Base-by-base conservation (phyloP, 2,797 vertebrate species). In the Thalassophryne amazonica region DNA sequence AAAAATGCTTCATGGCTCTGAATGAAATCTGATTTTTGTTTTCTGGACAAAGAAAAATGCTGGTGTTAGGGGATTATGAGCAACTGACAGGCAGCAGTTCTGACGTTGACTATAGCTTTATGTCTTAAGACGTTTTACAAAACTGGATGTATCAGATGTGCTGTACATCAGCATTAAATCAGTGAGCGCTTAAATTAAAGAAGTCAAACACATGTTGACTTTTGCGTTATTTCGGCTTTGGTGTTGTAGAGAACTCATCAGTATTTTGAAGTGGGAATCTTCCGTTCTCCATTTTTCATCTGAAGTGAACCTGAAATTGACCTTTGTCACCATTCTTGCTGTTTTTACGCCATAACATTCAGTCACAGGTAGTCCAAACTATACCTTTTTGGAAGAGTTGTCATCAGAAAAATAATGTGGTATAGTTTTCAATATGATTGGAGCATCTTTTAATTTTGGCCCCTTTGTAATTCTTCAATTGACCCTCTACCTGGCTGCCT, bases 111-210 rank as follows among this genome's bases (percentile, higher is more conserved):
- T 37, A 32, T 38, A 73, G 81, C 69, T 69, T 80, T 72, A 78
- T 68, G 77, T 90, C 84, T 88, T 83, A 78, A 6, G 27, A 54
- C 64, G 62, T 84, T 78, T 80, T 69, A 74, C 51, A 67, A 47
- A 57, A 77, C 39, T 16, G 47, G 64, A 74, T 79, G 75, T 55
- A 76, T 83, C 76, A 57, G 72, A 22, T 57, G 47, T 79, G 70
- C 53, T 76, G 73, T 56, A 66, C 59, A 65, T 81, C 61, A 35
- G 60, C 51, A 64, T 73, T 77, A 72, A 78, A 70, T 83, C 53
- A 63, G 51, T 56, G 39, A 77, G 67, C 82, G 72, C 81, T 68
- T 70, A 51, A 80, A 81, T 78, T 82, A 85, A 86, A 80, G 39
- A 54, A 62, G 52, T 69, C 78, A 57, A 54, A 56, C 33, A 46